A percentile compares a stretch with the other conserved stretches of the same genome.
Evolutionary conservation across 2,113 vertebrate genomes (phyloP).

Genomic region (Propithecus coquereli): DNA sequence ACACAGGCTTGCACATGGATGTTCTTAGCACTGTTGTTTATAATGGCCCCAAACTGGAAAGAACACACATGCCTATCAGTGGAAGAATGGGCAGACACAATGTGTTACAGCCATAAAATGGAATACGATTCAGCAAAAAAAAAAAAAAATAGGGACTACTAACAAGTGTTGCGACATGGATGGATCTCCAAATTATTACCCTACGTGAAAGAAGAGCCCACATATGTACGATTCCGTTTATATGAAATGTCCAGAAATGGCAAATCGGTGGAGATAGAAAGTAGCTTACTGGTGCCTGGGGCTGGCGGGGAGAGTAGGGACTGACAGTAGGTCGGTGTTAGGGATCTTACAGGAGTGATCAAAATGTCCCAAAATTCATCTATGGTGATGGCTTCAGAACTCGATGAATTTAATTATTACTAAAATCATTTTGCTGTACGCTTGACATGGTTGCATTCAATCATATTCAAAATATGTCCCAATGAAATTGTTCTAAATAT

Average conservation of each 20-base stretch:
- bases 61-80: neutral
- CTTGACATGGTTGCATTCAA: neutral
- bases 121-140: neutral
- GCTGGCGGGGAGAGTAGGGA: rapidly evolving
- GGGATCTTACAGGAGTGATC: neutral
- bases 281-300: neutral
- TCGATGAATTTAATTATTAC: neutral
- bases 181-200: neutral
- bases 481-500: neutral
- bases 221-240: neutral
- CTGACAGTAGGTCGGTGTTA: rapidly evolving
- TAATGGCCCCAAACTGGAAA: neutral
- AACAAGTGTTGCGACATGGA: too few relatives aligned
- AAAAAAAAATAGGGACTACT: neutral
- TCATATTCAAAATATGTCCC: neutral
- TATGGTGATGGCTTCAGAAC: neutral
- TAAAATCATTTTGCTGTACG: neutral
- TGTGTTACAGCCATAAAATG: too few relatives aligned
- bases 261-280: neutral
- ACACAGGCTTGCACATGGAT: neutral
- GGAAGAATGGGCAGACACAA: neutral
- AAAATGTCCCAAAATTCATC: neutral
- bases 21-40: neutral
- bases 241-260: neutral
- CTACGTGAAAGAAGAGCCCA: neutral